These are phyloP conservation scores for Drosophila paracracens DNA, from an alignment of 2,888 invertebrate species.

Conservation along the genomic window DNA sequence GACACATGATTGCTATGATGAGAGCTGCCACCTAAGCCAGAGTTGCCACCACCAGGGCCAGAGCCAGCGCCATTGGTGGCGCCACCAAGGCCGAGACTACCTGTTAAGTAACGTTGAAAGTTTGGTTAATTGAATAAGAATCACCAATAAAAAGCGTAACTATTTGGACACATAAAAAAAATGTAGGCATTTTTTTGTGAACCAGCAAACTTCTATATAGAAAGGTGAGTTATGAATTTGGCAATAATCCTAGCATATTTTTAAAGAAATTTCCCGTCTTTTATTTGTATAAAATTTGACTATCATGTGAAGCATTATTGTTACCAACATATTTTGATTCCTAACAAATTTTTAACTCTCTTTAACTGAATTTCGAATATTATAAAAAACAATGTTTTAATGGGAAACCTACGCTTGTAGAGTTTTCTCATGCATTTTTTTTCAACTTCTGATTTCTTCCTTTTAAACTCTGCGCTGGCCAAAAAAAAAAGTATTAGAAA, in stretches of 20 bases:
- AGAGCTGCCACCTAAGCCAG: constrained; percentile 73
- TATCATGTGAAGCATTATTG: too few species aligned
- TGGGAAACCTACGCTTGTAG: not conserved
- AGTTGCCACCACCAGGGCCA: constrained; percentile 76
- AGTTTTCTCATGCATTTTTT: not conserved
- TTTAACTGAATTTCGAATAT: not conserved
- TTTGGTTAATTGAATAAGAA: not conserved
- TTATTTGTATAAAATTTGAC: not conserved
- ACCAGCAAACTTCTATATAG: not conserved
- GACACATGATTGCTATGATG: constrained; percentile 85
- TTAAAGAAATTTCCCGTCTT: not conserved
- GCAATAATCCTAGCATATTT: not conserved
- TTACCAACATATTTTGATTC: not conserved
- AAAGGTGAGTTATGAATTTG: not conserved
- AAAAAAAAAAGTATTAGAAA: constrained; percentile 24
- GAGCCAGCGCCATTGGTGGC: constrained; percentile 76
- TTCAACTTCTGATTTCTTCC: not conserved
- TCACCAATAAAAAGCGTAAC: not conserved
- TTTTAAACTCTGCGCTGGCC: not conserved
- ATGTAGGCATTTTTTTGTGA: not conserved
- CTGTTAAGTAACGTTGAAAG: constrained; percentile 29
- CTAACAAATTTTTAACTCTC: too few species aligned
- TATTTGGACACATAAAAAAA: not conserved
- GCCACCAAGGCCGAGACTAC: constrained; percentile 71
- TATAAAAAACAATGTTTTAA: too few species aligned